phyloP scores from a whole-genome alignment of 2,797 vertebrate genomes.

The Hippoglossus hippoglossus region DNA sequence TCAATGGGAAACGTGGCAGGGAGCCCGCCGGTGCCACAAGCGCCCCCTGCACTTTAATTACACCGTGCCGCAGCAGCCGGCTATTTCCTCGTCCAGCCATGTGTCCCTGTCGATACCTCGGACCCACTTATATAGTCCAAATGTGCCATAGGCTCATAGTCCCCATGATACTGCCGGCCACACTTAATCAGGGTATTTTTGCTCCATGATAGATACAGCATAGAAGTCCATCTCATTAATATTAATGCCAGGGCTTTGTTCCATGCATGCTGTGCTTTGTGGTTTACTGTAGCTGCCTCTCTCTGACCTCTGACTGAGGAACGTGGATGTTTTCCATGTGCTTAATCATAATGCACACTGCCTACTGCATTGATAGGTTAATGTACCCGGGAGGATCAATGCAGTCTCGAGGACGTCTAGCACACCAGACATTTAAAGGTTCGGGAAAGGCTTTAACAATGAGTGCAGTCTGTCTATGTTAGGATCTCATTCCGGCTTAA shows the following conservation, averaged over 20 bases:
- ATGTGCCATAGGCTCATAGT: conserved; percentile 63
- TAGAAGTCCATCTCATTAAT: conserved; percentile 69
- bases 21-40: conserved; percentile 63
- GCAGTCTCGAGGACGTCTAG: conserved; percentile 65
- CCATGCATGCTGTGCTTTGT: conserved; percentile 53
- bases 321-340: conserved; percentile 65
- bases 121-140: conserved; percentile 57
- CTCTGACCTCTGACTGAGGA: conserved; percentile 69
- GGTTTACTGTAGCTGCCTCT: conserved; percentile 63
- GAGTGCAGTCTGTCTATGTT: conserved; percentile 49
- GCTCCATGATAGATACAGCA: conserved; percentile 59
- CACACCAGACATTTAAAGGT: conserved; percentile 66
- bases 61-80: conserved; percentile 45
- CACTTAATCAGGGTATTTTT: conserved; percentile 67
- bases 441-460: conserved; percentile 63
- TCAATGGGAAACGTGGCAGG: conserved; percentile 77
- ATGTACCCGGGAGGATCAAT: conserved; percentile 75
- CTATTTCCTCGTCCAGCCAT: conserved; percentile 49
- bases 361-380: conserved; percentile 72
- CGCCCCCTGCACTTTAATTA: conserved; percentile 78
- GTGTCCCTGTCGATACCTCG: conserved; percentile 69
- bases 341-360: conserved; percentile 75
- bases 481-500: conserved; percentile 56
- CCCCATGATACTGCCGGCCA: conserved; percentile 40
- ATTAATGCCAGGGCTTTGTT: conserved; percentile 65